Conservation (phyloP, 2,797 vertebrate genomes). For the Lacerta viridis region DNA sequence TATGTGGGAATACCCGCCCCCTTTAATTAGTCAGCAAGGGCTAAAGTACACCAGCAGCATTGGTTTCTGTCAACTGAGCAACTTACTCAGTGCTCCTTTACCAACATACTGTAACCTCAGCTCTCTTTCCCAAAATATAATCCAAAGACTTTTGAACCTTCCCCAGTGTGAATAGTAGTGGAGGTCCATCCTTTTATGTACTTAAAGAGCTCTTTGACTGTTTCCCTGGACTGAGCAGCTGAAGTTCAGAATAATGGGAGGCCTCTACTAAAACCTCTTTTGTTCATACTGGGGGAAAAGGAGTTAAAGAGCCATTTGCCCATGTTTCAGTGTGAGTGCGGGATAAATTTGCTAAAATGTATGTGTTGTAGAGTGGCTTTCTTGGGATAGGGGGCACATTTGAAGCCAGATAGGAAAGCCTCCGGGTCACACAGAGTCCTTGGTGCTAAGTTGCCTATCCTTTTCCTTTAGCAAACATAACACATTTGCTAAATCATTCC, state of each 20-base stretch:
- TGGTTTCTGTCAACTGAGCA: neutral
- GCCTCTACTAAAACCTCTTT: neutral
- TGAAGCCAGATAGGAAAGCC: neutral
- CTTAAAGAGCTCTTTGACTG: neutral
- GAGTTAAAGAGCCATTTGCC: neutral
- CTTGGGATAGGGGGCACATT: neutral
- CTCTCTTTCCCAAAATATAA: neutral
- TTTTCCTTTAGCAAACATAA: neutral
- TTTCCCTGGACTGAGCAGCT: neutral
- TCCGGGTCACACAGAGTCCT: neutral
- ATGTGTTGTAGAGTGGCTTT: too few species aligned
- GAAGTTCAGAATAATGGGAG: neutral
- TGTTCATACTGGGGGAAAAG: neutral
- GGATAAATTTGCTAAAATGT: neutral
- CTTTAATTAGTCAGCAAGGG: neutral
- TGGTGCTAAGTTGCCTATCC: neutral
- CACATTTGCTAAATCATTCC: neutral
- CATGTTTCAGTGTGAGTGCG: neutral
- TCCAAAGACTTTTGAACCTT: neutral
- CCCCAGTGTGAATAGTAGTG: neutral
- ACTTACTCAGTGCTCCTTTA: too few species aligned
- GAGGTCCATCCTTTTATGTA: neutral
- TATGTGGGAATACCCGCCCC: neutral
- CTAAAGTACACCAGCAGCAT: neutral
- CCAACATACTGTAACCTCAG: neutral